phyloP scores from a whole-genome alignment of 1,140 invertebrate species.

The Macrobrachium nipponense region DNA sequence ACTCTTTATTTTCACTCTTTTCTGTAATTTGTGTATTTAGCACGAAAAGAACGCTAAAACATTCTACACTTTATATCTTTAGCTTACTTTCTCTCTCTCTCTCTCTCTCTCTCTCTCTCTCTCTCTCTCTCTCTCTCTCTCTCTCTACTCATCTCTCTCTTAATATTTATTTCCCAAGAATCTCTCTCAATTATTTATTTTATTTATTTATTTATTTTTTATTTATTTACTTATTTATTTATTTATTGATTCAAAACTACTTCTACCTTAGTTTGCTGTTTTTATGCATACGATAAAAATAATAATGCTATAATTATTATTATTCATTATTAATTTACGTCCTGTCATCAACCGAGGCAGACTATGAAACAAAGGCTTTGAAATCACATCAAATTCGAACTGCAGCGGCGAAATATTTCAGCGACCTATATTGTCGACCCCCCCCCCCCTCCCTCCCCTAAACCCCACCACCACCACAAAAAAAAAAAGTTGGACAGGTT shows the following conservation, averaged over 20 bases:
- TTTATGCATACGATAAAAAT: no score
- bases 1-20: neutral
- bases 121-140: constrained; percentile 13
- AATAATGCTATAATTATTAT: no score
- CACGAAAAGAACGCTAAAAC: neutral
- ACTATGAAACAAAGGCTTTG: no score
- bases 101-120: constrained; percentile 51
- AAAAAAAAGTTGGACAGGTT: no score
- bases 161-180: constrained; percentile 9
- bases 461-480: no score
- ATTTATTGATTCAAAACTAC: neutral
- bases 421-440: no score
- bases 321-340: no score
- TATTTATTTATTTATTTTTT: neutral
- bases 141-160: neutral
- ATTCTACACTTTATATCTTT: constrained; percentile 1
- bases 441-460: no score
- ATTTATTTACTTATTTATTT: neutral
- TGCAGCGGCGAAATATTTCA: no score
- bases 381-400: no score
- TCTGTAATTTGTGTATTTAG: neutral
- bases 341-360: no score
- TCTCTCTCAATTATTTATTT: neutral
- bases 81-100: constrained; percentile 37
- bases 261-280: no score